Percentiles rank a stretch among this genome's conserved stretches.
Conservation (phyloP, 92 coral and sea anemone species). For the Ricordea florida region DNA sequence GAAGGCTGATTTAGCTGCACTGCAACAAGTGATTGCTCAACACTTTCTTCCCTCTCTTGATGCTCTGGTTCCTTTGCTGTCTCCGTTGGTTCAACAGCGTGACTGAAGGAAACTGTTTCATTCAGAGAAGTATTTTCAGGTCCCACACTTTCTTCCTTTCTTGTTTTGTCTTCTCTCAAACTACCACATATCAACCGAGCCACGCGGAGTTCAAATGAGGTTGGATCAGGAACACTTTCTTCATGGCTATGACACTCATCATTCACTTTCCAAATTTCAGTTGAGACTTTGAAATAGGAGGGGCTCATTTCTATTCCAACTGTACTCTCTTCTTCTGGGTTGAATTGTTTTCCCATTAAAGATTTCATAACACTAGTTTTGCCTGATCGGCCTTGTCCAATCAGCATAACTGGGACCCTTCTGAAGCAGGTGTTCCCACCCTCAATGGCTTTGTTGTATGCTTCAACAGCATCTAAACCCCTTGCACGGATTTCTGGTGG, state of each 20-base stretch:
- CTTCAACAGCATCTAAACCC: slow-evolving; percentile 25
- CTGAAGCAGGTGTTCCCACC: slow-evolving; percentile 27
- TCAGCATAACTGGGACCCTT: slow-evolving; percentile 50
- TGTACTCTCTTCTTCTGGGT: slow-evolving; percentile 14
- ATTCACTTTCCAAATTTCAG: slow-evolving; percentile 16
- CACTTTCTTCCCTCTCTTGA: no score
- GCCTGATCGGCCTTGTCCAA: slow-evolving; percentile 51
- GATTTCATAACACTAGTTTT: slow-evolving; percentile 55
- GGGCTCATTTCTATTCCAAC: slow-evolving; percentile 21
- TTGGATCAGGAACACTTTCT: no score
- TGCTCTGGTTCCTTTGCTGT: no score
- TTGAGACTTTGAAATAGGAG: slow-evolving; percentile 10
- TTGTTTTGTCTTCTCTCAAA: no score
- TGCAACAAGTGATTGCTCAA: no score
- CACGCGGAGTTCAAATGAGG: no score
- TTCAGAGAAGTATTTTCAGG: no score
- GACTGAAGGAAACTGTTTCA: no score
- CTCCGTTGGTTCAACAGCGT: no score
- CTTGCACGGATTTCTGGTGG: slow-evolving; percentile 50
- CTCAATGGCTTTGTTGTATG: slow-evolving; percentile 34
- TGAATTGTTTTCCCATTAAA: slow-evolving; percentile 14
- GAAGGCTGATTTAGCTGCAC: no score
- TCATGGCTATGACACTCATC: neutral
- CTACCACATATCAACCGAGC: no score
- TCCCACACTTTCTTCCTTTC: no score